Base-by-base conservation (phyloP, 1,140 invertebrate species). In the Physella acuta region DNA sequence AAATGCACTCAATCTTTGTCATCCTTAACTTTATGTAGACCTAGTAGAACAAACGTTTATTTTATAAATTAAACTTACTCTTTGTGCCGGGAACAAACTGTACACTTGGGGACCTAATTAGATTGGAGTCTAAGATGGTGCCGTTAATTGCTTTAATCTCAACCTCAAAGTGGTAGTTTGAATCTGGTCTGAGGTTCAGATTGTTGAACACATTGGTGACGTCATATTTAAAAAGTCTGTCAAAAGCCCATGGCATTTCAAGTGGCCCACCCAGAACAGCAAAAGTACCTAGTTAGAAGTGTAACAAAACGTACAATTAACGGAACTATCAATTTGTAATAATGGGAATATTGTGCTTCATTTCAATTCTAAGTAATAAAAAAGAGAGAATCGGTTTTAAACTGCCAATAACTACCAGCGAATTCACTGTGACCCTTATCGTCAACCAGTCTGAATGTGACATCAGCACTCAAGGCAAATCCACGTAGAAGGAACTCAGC, bases 211-310 rank as follows among this genome's bases (percentile, higher is more conserved):
- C 66, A 16, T 55, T 64, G 28, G 73, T 70, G 34, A 74, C 71
- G 56, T 74, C 73, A 55, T 73, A 73, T 53, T 68, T 68, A 67
- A 66, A 75, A 8, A 75, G 66, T 8, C 74, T 51, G 49, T 75
- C 71, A 56, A 71, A 75, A 8, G 37, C 59, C 74, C 74, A 75
- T 34, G 68, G 64, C 71, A 73, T 73, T 62, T 75, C 74, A 5
- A 64, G 31, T 2, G 68, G 52, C 4, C 71, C 74, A 37, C 74
- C 74, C 20, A 75, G 60, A 11, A 75, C 26, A 30, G 64, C 65
- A 63, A 75, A 75, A 11, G 67, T 72, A 14, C 73, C 53, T 56
- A 26, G 17, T 3, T 28, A 34, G 28, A 3, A 37, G 33, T 5
- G 26, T 14, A 28, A 11, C 11, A 8, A 14, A 8, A 17, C 8